Evolutionary conservation across 1,140 invertebrate species (phyloP).

Genomic region (Aphis gossypii): DNA sequence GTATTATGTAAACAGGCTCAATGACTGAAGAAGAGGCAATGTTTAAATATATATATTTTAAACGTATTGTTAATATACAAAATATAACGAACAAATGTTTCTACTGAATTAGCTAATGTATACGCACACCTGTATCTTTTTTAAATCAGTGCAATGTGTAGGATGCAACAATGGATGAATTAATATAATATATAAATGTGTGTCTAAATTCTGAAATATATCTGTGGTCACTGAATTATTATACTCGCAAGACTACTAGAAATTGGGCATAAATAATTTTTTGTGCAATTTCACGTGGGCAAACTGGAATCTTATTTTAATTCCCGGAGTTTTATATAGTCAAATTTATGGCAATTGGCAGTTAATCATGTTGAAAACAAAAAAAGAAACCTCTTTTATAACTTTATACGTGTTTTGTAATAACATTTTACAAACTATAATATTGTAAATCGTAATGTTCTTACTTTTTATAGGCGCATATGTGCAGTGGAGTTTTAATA

Average conservation of each 20-base stretch:
- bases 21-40: background rate
- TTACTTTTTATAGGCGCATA: background rate
- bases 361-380: background rate
- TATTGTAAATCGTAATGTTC: background rate
- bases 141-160: constrained; percentile 25
- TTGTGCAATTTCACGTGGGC: constrained; percentile 23
- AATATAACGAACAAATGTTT: background rate
- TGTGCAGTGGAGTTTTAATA: background rate
- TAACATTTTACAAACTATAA: background rate
- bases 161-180: constrained; percentile 33
- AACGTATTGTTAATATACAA: background rate
- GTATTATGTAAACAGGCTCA: background rate
- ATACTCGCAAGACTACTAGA: background rate
- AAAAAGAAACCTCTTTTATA: constrained; percentile 11
- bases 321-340: background rate
- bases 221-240: background rate
- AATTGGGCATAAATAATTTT: constrained; percentile 30
- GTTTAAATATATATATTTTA: background rate
- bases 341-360: background rate
- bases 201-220: background rate
- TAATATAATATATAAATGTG: constrained; percentile 1
- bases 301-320: constrained; percentile 16
- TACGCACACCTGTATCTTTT: background rate
- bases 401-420: background rate
- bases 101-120: background rate